These are phyloP conservation scores for Eupithecia tripunctaria DNA, from an alignment of 2,888 invertebrate genomes.

Conservation along the genomic window DNA sequence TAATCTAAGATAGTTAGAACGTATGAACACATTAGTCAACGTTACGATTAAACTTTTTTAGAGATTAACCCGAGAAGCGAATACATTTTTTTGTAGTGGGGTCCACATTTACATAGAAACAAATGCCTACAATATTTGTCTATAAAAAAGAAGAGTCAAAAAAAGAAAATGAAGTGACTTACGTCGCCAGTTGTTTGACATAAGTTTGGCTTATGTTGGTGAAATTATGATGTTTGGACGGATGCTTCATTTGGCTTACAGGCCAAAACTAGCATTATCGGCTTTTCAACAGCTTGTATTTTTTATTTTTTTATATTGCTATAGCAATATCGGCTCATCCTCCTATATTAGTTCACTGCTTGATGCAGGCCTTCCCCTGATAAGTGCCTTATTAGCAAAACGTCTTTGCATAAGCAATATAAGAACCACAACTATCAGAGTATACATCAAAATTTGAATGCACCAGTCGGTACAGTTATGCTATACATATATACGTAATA, in stretches of 20 bases:
- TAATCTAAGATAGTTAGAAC: constrained; percentile 62
- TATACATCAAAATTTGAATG: background rate
- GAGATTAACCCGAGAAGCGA: constrained; percentile 59
- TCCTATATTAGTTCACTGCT: no score
- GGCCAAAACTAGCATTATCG: background rate
- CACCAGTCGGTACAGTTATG: background rate
- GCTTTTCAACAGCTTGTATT: no score
- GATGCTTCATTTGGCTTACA: background rate
- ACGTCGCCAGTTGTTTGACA: background rate
- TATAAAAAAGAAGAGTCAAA: no score
- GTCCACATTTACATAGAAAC: constrained; percentile 19
- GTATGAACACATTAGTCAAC: constrained; percentile 75
- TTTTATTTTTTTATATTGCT: no score
- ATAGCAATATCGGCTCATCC: no score
- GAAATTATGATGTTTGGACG: background rate
- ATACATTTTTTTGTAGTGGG: constrained; percentile 17
- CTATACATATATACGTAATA: no score
- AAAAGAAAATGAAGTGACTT: background rate
- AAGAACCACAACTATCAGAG: background rate
- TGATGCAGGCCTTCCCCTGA: no score
- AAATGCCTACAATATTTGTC: background rate
- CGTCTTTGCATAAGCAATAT: background rate
- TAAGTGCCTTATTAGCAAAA: no score
- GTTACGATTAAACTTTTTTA: constrained; percentile 56
- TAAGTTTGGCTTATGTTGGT: background rate